Base-by-base conservation (phyloP, 2,888 invertebrate species). In the Spilarctia lutea region DNA sequence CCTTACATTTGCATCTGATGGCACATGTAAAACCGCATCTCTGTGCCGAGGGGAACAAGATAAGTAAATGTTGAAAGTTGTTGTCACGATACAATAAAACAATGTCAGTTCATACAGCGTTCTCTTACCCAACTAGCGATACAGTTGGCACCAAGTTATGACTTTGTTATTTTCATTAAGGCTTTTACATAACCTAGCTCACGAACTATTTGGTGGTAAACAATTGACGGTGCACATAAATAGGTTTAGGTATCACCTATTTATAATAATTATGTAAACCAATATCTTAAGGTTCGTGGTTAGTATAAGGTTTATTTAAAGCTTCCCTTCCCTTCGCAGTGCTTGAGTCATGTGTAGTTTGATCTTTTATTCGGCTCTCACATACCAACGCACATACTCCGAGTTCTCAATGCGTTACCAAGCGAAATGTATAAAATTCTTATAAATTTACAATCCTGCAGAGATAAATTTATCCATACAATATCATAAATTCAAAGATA, bases 1-100 rank as follows among this genome's bases (percentile, higher is more conserved):
- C 73, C 65, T 60, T 70, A 72, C 72, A 70, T 72, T 75, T 75
- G 75, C 75, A 72, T 75, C 75, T 72, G 71, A 71, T 35, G 67
- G 60, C 45, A 74, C 35, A 73, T 63, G 39, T 48, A 69, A 69
- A 33, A 68, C 42, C 24, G 27, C 33, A 45, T 35, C 27, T 71
- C 60, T 67, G 35, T 42, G 71, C 42, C 63, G 65, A 71, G 35
- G 65, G 52, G 65, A 35, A 42, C 39, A 45, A 68, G 66, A 33
- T 73, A 68, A 33, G 63, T 72, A 35, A 68, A 73, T 73, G 63
- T 68, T 27, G 63, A 71, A 71, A 71, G 70, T 71, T 71, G n/a
- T 42, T 42, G 45, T 63, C 60, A 71, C 70, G 48, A 33, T 69
- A 68, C 27, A 35, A 52, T 65, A 74, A 52, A 73, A 66, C 52